Percentiles rank a stretch among this genome's conserved stretches.
Conservation (phyloP, 2,888 invertebrate genomes). For the Lycia hirtaria region DNA sequence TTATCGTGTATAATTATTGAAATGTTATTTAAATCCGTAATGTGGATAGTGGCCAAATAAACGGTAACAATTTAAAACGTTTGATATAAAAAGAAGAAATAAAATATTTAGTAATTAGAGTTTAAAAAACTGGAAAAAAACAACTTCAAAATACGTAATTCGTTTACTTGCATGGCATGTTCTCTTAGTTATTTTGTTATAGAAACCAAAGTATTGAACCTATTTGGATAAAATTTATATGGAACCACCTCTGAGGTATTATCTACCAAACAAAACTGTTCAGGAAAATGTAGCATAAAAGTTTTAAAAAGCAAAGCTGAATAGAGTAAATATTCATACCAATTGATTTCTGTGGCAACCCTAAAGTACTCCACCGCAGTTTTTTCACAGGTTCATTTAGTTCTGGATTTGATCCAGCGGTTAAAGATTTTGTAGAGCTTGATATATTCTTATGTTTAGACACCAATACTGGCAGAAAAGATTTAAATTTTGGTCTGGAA, state of each 20-base stretch:
- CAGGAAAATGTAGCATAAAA: no score
- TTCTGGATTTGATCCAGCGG: constrained; percentile 43
- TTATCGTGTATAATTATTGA: no score
- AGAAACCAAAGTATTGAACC: no score
- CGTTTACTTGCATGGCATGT: no score
- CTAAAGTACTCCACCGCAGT: constrained; percentile 68
- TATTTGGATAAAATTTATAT: no score
- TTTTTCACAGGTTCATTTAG: constrained; percentile 57
- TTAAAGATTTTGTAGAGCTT: constrained; percentile 59
- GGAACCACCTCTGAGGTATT: no score
- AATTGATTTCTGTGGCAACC: constrained; percentile 53
- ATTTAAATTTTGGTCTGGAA: constrained; percentile 48
- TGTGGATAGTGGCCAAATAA: no score
- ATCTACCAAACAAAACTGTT: not conserved
- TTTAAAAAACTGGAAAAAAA: not conserved
- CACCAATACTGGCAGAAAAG: constrained; percentile 57
- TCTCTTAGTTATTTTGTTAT: no score
- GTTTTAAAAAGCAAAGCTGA: not conserved
- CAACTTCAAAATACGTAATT: no score
- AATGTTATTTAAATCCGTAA: no score
- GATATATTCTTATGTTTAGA: constrained; percentile 45
- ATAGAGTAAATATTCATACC: constrained; percentile 46
- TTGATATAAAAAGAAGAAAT: not conserved
- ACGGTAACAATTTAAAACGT: no score
- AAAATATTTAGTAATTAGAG: not conserved